A percentile compares a stretch with the other conserved stretches of the same genome.
These are phyloP conservation scores for Herpailurus yagouaroundi DNA, from an alignment of 2,113 vertebrate species.

Conservation along the genomic window DNA sequence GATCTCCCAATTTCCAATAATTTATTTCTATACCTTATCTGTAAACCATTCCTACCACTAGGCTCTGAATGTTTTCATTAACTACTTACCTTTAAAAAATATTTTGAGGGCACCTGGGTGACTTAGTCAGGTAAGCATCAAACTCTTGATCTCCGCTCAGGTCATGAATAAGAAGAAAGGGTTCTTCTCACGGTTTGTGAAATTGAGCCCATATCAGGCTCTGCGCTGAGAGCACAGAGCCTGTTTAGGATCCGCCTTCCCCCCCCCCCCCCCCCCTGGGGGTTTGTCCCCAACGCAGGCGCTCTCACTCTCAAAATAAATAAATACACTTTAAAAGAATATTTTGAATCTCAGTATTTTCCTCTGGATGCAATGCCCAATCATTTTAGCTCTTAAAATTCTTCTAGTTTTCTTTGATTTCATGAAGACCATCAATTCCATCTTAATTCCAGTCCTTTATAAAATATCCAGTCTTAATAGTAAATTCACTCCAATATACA, in stretches of 20 bases:
- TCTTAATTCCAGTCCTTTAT: not conserved
- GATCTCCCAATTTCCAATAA: not conserved
- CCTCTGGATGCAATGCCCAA: not conserved
- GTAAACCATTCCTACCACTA: not conserved
- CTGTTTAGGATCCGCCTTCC: no score
- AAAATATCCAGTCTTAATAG: not conserved
- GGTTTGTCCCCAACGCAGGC: no score
- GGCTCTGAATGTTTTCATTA: not conserved
- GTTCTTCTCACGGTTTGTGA: no score
- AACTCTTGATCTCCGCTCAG: no score
- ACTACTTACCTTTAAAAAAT: not conserved
- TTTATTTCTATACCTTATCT: not conserved
- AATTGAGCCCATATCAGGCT: no score
- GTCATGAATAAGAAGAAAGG: no score
- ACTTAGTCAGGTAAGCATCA: no score
- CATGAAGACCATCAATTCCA: not conserved
- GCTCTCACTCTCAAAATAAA: no score
- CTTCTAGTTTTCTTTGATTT: not conserved
- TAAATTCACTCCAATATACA: not conserved
- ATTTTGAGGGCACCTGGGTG: no score
- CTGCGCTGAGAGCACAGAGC: no score
- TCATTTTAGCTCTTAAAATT: not conserved
- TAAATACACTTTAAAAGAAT: no score
- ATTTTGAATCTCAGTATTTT: not conserved
- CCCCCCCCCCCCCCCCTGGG: no score